Conservation (phyloP, 2,888 invertebrate genomes). For the Hetaerina titia region DNA sequence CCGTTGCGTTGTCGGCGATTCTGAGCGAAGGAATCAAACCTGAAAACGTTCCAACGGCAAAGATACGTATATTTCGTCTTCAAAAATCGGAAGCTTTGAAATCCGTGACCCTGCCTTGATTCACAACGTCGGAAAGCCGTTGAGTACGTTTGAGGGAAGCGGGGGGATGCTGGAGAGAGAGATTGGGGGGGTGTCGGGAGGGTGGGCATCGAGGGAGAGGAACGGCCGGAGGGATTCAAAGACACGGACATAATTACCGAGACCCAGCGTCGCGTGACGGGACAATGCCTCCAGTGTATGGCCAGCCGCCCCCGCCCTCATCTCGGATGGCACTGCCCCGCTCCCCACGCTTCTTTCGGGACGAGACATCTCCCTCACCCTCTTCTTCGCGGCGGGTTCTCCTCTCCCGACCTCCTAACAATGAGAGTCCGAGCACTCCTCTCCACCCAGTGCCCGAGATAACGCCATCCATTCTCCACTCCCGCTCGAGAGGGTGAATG, state of each 20-base stretch:
- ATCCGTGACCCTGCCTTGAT: not conserved
- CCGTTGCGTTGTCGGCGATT: not conserved
- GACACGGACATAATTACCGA: constrained; percentile 55
- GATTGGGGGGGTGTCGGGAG: not conserved
- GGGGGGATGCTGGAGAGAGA: not conserved
- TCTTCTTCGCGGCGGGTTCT: not conserved
- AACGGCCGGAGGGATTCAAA: not conserved
- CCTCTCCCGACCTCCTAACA: not conserved
- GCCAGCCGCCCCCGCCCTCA: not conserved
- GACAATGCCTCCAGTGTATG: constrained; percentile 51
- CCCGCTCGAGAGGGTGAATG: not conserved
- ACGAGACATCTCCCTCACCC: not conserved
- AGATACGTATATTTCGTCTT: not conserved
- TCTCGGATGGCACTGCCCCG: not conserved
- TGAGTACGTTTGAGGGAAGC: not conserved
- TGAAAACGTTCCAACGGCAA: not conserved
- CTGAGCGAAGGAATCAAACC: not conserved
- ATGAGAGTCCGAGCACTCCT: constrained; percentile 10
- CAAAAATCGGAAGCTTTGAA: not conserved
- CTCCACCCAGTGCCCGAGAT: not conserved
- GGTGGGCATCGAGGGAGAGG: not conserved
- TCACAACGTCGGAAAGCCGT: not conserved
- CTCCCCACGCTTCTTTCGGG: not conserved
- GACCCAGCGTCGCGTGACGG: constrained; percentile 63
- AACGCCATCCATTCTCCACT: not conserved